Evolutionary conservation across 1,140 invertebrate genomes (phyloP).

Genomic region (Tetramorium simillimum): DNA sequence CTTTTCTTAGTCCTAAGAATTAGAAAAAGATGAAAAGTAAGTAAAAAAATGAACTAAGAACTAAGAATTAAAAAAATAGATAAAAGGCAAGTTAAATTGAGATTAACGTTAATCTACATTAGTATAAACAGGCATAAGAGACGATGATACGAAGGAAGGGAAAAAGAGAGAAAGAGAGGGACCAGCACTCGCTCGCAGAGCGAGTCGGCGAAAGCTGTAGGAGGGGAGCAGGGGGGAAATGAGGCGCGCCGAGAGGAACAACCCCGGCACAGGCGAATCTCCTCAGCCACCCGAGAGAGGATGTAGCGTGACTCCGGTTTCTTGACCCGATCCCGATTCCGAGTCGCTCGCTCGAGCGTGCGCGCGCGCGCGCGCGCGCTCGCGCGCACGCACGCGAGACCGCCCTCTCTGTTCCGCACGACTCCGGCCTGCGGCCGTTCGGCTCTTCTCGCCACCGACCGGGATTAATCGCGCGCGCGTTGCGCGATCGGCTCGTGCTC

Average conservation of each 20-base stretch:
- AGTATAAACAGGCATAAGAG: no score
- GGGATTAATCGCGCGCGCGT: constrained; percentile 51
- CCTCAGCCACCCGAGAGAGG: constrained; percentile 63
- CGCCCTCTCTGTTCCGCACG: constrained; percentile 3
- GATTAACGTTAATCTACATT: no score
- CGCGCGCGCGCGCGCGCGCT: background rate
- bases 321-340: constrained; percentile 58
- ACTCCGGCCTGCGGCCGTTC: constrained; percentile 1
- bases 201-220: background rate
- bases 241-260: constrained; percentile 60
- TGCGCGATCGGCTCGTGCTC: constrained; percentile 49
- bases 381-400: constrained; percentile 5
- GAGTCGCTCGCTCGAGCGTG: background rate
- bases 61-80: no score
- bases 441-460: constrained; percentile 23
- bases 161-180: no score
- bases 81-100: no score
- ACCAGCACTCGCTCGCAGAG: background rate
- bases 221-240: background rate
- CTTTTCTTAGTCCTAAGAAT: no score
- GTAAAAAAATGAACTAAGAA: no score
- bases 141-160: no score
- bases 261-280: constrained; percentile 63
- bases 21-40: no score
- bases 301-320: constrained; percentile 72